Percentiles rank a stretch among this genome's conserved stretches.
These are phyloP conservation scores for Lithobius niger DNA, from an alignment of 1,140 invertebrate species.

Conservation along the genomic window DNA sequence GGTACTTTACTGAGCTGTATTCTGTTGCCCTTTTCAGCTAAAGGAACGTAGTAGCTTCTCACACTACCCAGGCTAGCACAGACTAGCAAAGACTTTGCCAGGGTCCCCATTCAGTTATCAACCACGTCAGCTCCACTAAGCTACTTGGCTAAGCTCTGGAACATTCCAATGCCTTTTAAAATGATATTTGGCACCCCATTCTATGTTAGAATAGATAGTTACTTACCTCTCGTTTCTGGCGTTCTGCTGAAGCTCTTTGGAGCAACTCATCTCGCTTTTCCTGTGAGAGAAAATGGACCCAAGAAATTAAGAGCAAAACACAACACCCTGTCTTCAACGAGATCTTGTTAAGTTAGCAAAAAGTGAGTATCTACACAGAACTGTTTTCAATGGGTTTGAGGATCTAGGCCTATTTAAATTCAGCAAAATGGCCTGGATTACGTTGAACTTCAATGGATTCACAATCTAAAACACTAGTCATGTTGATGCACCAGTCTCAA, in stretches of 20 bases:
- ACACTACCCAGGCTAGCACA: no score
- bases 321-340: neutral
- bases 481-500: no score
- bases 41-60: no score
- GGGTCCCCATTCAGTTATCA: no score
- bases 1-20: no score
- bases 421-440: neutral
- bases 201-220: neutral
- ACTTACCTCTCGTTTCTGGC: slow-evolving; percentile 66
- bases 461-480: no score
- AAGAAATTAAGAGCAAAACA: neutral
- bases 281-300: slow-evolving; percentile 19
- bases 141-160: no score
- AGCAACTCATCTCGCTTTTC: slow-evolving; percentile 60
- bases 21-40: no score
- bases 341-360: neutral
- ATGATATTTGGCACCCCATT: no score
- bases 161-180: no score
- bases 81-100: no score
- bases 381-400: neutral
- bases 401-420: neutral
- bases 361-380: neutral
- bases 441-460: neutral
- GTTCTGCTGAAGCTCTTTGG: slow-evolving; percentile 61
- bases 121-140: no score